Evolutionary conservation across 2,797 vertebrate species (phyloP).

Genomic region (Neosilurus mollespiculum): DNA sequence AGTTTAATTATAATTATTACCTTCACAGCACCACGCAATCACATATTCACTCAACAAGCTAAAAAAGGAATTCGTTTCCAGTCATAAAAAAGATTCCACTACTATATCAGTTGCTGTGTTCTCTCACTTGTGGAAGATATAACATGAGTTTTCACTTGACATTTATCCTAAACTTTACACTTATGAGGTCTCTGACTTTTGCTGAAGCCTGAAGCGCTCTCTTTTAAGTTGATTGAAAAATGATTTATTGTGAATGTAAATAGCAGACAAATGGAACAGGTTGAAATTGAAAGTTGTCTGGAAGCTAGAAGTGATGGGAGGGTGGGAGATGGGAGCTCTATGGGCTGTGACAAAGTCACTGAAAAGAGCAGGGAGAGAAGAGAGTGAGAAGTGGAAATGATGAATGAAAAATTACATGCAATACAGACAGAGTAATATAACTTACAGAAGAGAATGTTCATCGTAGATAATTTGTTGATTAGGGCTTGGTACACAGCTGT

Average conservation of each 20-base stretch:
- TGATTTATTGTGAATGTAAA: constrained; percentile 50
- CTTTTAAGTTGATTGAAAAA: constrained; percentile 41
- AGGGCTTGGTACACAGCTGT: neutral
- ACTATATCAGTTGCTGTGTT: constrained; percentile 6
- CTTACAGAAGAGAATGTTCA: constrained; percentile 13
- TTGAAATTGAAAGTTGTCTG: constrained; percentile 46
- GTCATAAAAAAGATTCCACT: neutral
- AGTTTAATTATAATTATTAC: constrained; percentile 30
- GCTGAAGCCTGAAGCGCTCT: constrained; percentile 23
- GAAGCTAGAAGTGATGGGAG: constrained; percentile 35
- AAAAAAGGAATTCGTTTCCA: constrained; percentile 27
- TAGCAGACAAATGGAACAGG: constrained; percentile 30
- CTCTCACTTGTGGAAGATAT: constrained; percentile 10
- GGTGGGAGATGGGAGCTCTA: constrained; percentile 29
- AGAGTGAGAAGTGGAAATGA: constrained; percentile 30
- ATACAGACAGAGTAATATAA: constrained; percentile 48
- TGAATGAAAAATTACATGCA: constrained; percentile 53
- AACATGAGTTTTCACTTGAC: constrained; percentile 28
- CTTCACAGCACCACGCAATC: neutral
- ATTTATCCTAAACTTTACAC: constrained; percentile 42
- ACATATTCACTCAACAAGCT: constrained; percentile 12
- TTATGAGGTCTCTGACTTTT: constrained; percentile 43
- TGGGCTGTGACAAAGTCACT: constrained; percentile 47
- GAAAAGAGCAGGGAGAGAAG: constrained; percentile 18
- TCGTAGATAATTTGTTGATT: constrained; percentile 2